Base-by-base conservation (phyloP, 37 sponge, comb jelly and placozoan genomes). In the Lycopodina hypogea region DNA sequence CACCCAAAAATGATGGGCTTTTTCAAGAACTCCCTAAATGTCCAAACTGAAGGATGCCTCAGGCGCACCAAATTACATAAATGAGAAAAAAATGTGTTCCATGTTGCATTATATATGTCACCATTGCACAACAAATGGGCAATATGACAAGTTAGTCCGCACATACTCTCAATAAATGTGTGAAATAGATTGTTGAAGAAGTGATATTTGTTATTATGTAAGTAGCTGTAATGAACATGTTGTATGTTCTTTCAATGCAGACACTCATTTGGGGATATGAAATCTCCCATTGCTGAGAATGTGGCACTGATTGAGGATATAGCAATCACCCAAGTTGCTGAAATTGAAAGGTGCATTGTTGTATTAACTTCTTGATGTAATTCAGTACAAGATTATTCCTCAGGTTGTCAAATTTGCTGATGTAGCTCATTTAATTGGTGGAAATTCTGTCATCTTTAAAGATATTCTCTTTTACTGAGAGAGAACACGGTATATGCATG, bases 401-500 rank as follows among this genome's bases (percentile, higher is more conserved):
- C 62, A 81, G 83, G 52, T 83, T 18, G 48, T 39, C 21, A 58
- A 62, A 32, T 64, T 78, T 56, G 40, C 61, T 41, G 72, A 78
- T 18, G 72, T 77, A 23, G 34, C 85, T 56, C 39, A 29, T 26
- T 56, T 78, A 72, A 76, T 78, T 39, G 85, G 72, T 22, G 71
- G 57, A 3, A 41, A 32, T 19, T 23, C 32, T 69, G 39, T 82
- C 26, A 33, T 24, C 45, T 19, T 82, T 29, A 72, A 74, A 29
- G 88, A 87, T 56, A 28, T 87, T 2, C 36, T 87, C 26, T 87
- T 87, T 48, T 87, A 23, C 75, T 87, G 19, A 67, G 88, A 23
- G 67, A 71, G 50, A 59, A 87, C 68, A 59, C 59, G 65, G 88
- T 87, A 32, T 14, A 34, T 65, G 26, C 36, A 67, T 67, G 7